Percentiles rank a stretch among this genome's conserved stretches.
phyloP scores from a whole-genome alignment of 92 coral and sea anemone species.

The Pocillopora meandrina region DNA sequence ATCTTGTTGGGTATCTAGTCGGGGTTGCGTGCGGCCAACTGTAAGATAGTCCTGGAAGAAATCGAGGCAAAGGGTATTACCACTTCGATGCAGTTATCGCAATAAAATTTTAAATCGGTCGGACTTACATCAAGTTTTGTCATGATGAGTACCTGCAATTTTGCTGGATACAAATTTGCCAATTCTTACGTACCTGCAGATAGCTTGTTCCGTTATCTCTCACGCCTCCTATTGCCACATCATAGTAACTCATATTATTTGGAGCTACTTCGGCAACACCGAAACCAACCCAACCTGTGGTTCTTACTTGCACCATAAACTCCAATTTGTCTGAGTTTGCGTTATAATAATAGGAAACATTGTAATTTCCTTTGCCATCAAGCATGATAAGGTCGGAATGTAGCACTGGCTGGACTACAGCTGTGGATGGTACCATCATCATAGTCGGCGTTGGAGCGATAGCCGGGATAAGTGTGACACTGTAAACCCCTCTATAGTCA shows the following conservation, averaged over 20 bases:
- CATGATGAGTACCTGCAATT: too few species aligned
- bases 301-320: constrained; percentile 8
- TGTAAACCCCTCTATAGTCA: background rate
- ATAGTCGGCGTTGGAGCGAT: background rate
- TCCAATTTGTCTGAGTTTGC: constrained; percentile 11
- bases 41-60: constrained; percentile 11
- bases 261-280: constrained; percentile 18
- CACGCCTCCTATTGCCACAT: constrained; percentile 25
- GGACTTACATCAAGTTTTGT: too few species aligned
- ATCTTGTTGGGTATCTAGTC: constrained; percentile 7
- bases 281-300: constrained; percentile 33
- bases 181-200: background rate
- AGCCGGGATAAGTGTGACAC: background rate
- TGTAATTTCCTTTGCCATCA: background rate
- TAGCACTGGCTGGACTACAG: background rate
- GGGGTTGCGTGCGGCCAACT: background rate
- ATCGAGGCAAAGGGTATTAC: background rate
- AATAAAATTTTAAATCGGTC: background rate
- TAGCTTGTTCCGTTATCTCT: background rate
- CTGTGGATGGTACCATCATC: background rate
- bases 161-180: background rate
- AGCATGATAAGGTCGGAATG: background rate
- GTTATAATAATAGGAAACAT: constrained; percentile 20
- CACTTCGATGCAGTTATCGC: too few species aligned
- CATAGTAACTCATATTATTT: background rate